Conservation (phyloP, 2,113 vertebrate species). For the Crotalus tigris region DNA sequence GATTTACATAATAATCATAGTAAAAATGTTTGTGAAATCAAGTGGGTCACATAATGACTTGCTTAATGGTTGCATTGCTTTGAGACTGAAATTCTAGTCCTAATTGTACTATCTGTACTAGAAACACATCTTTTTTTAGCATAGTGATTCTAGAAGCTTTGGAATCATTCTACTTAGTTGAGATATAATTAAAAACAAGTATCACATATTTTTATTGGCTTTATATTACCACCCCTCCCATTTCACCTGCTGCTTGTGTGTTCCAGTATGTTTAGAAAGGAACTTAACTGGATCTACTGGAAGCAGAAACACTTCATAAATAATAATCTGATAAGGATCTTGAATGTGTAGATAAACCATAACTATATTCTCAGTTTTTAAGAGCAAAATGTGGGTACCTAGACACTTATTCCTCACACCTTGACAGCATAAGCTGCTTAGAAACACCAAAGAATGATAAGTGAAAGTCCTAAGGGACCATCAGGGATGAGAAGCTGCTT, state of each 20-base stretch:
- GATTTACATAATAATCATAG: not conserved
- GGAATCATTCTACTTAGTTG: not conserved
- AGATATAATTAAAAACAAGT: not conserved
- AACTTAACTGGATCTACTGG: not conserved
- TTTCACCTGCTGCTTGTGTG: constrained; percentile 23
- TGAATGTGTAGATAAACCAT: not conserved
- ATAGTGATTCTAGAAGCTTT: constrained; percentile 12
- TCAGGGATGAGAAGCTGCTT: constrained; percentile 39
- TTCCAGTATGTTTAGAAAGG: constrained; percentile 10
- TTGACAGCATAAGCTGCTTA: not conserved
- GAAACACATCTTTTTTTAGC: not conserved
- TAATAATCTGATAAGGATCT: constrained; percentile 22
- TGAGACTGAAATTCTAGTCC: not conserved
- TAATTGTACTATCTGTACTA: not conserved
- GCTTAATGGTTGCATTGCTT: not conserved
- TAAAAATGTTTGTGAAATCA: not conserved
- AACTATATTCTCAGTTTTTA: not conserved
- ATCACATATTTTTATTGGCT: constrained; percentile 7
- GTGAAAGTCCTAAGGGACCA: too few species aligned
- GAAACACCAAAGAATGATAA: not conserved
- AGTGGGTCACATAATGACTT: not conserved
- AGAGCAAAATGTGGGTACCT: not conserved
- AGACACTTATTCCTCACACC: not conserved
- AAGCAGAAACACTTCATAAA: not conserved
- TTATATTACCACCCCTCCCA: constrained; percentile 13